phyloP scores from a whole-genome alignment of 2,113 vertebrate genomes.

The Leiothrix lutea region DNA sequence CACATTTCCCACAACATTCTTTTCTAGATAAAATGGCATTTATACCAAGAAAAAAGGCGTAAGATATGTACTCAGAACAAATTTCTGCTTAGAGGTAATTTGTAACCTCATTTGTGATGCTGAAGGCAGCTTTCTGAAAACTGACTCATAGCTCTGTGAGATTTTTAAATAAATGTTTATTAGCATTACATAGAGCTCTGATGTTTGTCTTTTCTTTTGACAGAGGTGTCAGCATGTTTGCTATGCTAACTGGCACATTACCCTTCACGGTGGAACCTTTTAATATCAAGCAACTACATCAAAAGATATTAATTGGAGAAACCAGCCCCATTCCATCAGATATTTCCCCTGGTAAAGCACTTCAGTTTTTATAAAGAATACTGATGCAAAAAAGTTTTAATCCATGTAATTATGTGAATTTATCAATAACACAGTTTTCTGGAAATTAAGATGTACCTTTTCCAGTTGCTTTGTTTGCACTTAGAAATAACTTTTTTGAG shows the following conservation, averaged over 20 bases:
- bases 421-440: not conserved
- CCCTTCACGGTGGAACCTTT: constrained; percentile 82
- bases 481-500: not conserved
- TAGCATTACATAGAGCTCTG: not conserved
- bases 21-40: not conserved
- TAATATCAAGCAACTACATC: constrained; percentile 84
- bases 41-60: not conserved
- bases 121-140: not conserved
- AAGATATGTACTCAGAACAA: not conserved
- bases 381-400: not conserved
- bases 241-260: constrained; percentile 82
- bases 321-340: constrained; percentile 78
- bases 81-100: not conserved
- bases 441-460: not conserved
- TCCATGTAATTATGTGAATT: not conserved
- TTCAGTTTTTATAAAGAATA: not conserved
- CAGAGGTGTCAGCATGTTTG: constrained; percentile 84
- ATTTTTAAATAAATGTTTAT: not conserved
- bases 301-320: constrained; percentile 83
- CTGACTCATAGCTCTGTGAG: not conserved
- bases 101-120: not conserved
- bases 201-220: constrained; percentile 4
- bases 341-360: constrained; percentile 78
- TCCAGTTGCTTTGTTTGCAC: not conserved
- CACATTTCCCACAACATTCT: not conserved